These are phyloP conservation scores for Scaptomyza hsui DNA, from an alignment of 1,140 invertebrate genomes.

Conservation along the genomic window DNA sequence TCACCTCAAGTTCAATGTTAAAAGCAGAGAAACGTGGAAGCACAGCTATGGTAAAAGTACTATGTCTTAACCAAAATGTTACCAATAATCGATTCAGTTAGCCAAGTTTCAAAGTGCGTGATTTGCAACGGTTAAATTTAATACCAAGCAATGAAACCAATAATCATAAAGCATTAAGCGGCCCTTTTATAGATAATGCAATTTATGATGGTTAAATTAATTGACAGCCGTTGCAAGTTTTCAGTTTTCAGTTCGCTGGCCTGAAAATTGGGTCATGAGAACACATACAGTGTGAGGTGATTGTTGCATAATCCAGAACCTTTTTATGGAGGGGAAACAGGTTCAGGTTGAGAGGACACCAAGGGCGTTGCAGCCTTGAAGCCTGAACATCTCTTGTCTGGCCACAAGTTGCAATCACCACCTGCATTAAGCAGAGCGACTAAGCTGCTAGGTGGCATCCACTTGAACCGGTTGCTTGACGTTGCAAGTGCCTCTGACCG, in stretches of 20 bases:
- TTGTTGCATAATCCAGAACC: constrained; percentile 72
- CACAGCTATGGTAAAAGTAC: constrained; percentile 1
- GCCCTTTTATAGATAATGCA: constrained; percentile 31
- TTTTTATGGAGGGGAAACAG: constrained; percentile 61
- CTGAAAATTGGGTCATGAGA: constrained; percentile 73
- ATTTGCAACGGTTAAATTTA: constrained; percentile 10
- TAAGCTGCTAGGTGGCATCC: constrained; percentile 47
- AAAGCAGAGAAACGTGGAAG: constrained; percentile 15
- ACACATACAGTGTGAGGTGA: constrained; percentile 10
- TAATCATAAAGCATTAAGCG: constrained; percentile 42
- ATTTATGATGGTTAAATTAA: constrained; percentile 55
- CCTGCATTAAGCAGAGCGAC: constrained; percentile 52
- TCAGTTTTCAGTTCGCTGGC: not conserved
- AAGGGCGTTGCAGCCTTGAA: constrained; percentile 68
- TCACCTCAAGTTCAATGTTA: constrained; percentile 61
- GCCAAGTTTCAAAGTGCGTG: constrained; percentile 2
- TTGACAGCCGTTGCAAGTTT: constrained; percentile 16
- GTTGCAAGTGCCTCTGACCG: constrained; percentile 61
- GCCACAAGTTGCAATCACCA: constrained; percentile 64
- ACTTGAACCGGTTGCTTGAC: constrained; percentile 60
- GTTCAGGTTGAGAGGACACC: constrained; percentile 47
- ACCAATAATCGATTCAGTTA: constrained; percentile 6
- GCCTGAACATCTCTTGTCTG: constrained; percentile 35
- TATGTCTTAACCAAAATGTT: not conserved
- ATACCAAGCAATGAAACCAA: not conserved